These are phyloP conservation scores for Merops nubicus DNA, from an alignment of 2,113 vertebrate genomes.

Conservation along the genomic window DNA sequence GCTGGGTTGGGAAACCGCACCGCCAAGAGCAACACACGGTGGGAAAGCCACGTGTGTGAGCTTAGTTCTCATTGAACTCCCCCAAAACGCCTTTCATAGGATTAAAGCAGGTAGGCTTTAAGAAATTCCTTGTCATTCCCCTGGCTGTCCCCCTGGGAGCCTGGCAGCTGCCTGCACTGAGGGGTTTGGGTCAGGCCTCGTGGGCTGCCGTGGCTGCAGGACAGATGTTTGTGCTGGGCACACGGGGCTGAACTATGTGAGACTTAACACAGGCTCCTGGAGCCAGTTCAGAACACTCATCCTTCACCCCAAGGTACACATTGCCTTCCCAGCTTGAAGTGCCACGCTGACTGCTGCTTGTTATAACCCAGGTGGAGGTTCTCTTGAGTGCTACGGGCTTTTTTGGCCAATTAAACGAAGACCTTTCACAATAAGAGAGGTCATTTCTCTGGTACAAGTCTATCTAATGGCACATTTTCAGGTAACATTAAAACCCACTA, in stretches of 20 bases:
- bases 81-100: background rate
- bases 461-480: background rate
- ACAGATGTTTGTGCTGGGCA: background rate
- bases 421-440: background rate
- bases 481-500: background rate
- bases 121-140: background rate
- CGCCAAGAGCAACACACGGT: fast-evolving
- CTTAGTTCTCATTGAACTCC: background rate
- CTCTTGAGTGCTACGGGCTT: background rate
- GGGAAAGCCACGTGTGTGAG: fast-evolving
- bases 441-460: background rate
- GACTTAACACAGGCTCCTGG: background rate
- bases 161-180: background rate
- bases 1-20: background rate
- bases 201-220: background rate
- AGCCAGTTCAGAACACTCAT: background rate
- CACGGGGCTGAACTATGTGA: background rate
- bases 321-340: background rate
- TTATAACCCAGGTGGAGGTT: background rate
- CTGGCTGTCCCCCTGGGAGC: background rate
- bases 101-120: background rate
- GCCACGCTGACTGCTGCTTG: background rate
- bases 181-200: background rate
- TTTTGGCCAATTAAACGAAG: background rate
- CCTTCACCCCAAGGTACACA: constrained; percentile 2